Base-by-base conservation (phyloP, 2,797 vertebrate genomes). In the Aselliscus stoliczkanus region DNA sequence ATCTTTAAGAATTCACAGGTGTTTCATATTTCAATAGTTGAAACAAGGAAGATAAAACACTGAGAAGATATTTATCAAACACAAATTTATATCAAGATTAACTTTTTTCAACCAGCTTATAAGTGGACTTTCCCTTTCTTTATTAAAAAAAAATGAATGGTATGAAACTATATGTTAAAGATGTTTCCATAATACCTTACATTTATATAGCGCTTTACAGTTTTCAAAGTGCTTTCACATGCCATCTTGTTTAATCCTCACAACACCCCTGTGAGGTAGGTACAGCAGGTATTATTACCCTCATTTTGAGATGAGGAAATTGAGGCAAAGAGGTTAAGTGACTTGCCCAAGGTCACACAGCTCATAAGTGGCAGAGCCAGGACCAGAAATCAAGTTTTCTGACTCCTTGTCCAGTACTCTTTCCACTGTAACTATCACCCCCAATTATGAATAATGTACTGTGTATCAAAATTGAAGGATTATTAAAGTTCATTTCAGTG, bases 1-100 rank as follows among this genome's bases (percentile, higher is more conserved):
- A 98, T 92, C 86, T 37, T 97, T 96, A 37, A 93, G 54, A 94
- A 76, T 96, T 96, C 94, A 96, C 98, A 98, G 96, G 97, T 97
- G 95, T 97, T 98, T 97, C 97, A 89, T 88, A 90, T 84, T 97
- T 97, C 96, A 98, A 95, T 93, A 96, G 97, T 42, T 97, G 97
- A 98, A 96, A 97, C 96, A 97, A 81, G 37, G 96, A 97, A 95
- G 96, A 97, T 96, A 98, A 97, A 98, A 98, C 84, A 97, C 89
- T 96, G 96, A 97, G n/a, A 98, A 98, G 98, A 96, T 97, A 97
- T 96, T 97, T 97, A 98, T 95, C 91, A 98, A 98, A 98, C 92
- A 98, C 47, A 88, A 96, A 97, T 67, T 93, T 97, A 97, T 97
- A 97, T 97, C 97, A 97, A 98, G 92, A 97, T 98, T 96, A 98